These are phyloP conservation scores for Holothuria scabra DNA, from an alignment of 53 echinoderm and acorn worm species.

Conservation along the genomic window DNA sequence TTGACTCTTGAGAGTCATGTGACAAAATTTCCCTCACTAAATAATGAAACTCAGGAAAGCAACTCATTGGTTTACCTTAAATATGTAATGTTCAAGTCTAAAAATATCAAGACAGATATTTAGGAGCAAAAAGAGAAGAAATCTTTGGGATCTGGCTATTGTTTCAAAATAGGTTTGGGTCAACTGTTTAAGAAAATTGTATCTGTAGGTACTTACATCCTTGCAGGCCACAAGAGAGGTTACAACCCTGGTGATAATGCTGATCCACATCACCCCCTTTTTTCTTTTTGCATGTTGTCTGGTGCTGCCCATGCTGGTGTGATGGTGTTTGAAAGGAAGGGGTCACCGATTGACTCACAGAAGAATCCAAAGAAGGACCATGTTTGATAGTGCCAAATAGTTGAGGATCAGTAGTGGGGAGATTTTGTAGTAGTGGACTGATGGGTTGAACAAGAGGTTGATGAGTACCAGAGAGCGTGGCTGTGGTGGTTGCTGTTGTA, in stretches of 20 bases:
- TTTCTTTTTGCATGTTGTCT: conserved; percentile 51
- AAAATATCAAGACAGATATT: no score
- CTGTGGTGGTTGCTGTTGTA: neutral
- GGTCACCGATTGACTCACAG: conserved; percentile 17
- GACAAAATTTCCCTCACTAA: no score
- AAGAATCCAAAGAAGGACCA: neutral
- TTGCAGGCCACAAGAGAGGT: conserved; percentile 23
- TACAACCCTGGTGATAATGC: conserved; percentile 4
- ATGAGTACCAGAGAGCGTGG: neutral
- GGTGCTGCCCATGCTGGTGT: conserved; percentile 62
- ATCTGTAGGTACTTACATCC: neutral
- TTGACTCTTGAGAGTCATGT: no score
- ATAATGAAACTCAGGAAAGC: no score
- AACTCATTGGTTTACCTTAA: no score
- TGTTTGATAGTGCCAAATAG: conserved; percentile 13
- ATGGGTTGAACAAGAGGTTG: conserved; percentile 34
- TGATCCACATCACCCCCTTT: conserved; percentile 64
- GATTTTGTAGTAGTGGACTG: conserved; percentile 23
- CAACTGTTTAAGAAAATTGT: no score
- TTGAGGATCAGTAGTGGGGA: conserved; percentile 25
- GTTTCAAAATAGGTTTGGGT: no score
- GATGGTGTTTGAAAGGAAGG: conserved; percentile 64
- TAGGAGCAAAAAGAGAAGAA: no score
- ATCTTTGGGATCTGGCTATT: no score
- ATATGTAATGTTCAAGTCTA: no score